A percentile compares a stretch with the other conserved stretches of the same genome.
phyloP scores from a whole-genome alignment of 2,797 vertebrate genomes.

The Ceyx erithaca region DNA sequence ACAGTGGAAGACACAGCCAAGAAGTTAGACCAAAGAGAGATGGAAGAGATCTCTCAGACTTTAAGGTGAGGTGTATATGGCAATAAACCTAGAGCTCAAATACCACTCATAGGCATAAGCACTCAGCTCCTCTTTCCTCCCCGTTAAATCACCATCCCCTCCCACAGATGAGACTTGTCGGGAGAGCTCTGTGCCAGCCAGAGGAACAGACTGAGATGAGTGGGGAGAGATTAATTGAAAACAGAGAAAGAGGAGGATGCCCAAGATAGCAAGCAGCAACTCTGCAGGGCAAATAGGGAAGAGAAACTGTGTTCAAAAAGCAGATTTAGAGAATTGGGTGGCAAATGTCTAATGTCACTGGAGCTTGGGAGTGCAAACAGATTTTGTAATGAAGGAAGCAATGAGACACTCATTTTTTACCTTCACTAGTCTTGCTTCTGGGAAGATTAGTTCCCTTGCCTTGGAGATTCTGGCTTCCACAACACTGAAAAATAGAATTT shows the following conservation, averaged over 20 bases:
- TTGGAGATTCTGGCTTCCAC: neutral
- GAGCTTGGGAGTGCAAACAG: neutral
- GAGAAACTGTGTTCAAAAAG: constrained; percentile 8
- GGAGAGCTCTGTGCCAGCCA: neutral
- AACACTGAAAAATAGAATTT: neutral
- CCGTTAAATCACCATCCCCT: constrained; percentile 16
- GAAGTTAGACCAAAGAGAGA: neutral
- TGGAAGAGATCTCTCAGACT: neutral
- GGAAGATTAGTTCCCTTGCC: neutral
- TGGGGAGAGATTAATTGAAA: constrained; percentile 39
- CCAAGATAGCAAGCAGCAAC: constrained; percentile 14
- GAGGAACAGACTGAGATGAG: constrained; percentile 37
- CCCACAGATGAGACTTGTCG: neutral
- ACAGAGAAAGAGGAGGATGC: constrained; percentile 37
- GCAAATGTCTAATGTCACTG: neutral
- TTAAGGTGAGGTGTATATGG: neutral
- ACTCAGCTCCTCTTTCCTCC: neutral
- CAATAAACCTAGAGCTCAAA: constrained; percentile 9
- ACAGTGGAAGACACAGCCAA: neutral
- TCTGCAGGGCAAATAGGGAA: constrained; percentile 40
- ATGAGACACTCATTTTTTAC: neutral
- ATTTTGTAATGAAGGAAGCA: constrained; percentile 6
- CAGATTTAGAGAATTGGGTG: neutral
- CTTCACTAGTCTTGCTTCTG: neutral
- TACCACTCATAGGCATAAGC: neutral